phyloP scores from a whole-genome alignment of 2,113 vertebrate genomes.

The Tupaia tana region DNA sequence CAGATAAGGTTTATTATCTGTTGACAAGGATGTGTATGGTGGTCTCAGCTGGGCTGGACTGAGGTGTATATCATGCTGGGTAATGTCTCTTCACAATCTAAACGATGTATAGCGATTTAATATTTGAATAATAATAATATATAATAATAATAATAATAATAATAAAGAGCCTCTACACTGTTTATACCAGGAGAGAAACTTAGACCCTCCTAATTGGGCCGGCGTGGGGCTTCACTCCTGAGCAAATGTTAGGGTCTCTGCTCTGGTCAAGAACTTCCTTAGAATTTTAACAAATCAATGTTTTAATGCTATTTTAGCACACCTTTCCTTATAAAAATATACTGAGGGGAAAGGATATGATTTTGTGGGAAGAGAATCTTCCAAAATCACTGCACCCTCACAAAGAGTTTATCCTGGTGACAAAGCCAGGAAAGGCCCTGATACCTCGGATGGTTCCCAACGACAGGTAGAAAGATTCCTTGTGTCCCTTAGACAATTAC shows the following conservation, averaged over 20 bases:
- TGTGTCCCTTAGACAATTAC: neutral
- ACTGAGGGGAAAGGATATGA: neutral
- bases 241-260: slow-evolving; percentile 44
- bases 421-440: neutral
- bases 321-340: slow-evolving; percentile 31
- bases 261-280: slow-evolving; percentile 27
- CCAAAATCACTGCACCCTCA: neutral
- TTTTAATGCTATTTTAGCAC: slow-evolving; percentile 59
- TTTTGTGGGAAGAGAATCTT: slow-evolving; percentile 56
- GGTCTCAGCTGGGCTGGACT: too few relatives aligned
- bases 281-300: slow-evolving; percentile 63
- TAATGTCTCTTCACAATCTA: too few relatives aligned
- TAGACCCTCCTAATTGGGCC: accelerated
- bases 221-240: neutral
- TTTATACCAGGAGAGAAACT: neutral
- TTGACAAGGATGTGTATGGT: too few relatives aligned
- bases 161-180: neutral
- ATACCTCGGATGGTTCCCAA: neutral
- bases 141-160: too few relatives aligned
- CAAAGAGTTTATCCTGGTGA: neutral
- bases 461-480: neutral
- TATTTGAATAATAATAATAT: too few relatives aligned
- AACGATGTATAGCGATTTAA: too few relatives aligned
- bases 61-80: too few relatives aligned
- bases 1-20: too few relatives aligned